These are phyloP conservation scores for Nerophis lumbriciformis DNA, from an alignment of 2,113 vertebrate species.

Conservation along the genomic window DNA sequence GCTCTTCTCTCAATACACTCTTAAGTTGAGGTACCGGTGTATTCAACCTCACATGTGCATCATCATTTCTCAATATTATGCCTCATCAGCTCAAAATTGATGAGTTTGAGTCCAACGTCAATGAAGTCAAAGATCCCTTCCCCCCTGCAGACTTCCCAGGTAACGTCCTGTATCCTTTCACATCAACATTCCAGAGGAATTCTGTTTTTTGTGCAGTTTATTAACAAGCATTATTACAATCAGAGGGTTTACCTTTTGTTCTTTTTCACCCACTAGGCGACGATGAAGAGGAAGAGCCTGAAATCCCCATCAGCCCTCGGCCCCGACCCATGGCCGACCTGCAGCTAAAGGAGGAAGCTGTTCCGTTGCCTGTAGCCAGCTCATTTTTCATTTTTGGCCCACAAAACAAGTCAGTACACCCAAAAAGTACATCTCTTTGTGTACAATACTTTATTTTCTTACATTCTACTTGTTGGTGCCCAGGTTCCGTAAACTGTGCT, in stretches of 20 bases:
- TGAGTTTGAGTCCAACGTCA: constrained; percentile 96
- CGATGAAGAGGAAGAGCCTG: constrained; percentile 93
- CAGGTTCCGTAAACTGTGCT: constrained; percentile 90
- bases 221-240: not conserved
- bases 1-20: too few species aligned
- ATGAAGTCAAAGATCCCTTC: constrained; percentile 97
- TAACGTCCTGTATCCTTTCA: constrained; percentile 46
- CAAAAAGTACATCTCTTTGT: not conserved
- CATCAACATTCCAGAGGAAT: not conserved
- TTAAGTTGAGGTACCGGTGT: too few species aligned
- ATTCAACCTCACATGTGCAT: not conserved
- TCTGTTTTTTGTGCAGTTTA: not conserved
- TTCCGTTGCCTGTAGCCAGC: constrained; percentile 92
- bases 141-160: constrained; percentile 97
- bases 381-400: constrained; percentile 96
- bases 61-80: not conserved
- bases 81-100: constrained; percentile 87
- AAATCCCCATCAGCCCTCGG: constrained; percentile 88
- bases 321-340: constrained; percentile 93
- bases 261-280: constrained; percentile 72
- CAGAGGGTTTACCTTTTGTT: not conserved
- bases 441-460: not conserved
- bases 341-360: constrained; percentile 93
- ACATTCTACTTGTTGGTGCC: not conserved
- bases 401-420: constrained; percentile 83